Evolutionary conservation across 2,888 invertebrate species (phyloP), one percentile per base, ranked within the genome.

Genomic region (Venustoraphidia nigricollis): DNA sequence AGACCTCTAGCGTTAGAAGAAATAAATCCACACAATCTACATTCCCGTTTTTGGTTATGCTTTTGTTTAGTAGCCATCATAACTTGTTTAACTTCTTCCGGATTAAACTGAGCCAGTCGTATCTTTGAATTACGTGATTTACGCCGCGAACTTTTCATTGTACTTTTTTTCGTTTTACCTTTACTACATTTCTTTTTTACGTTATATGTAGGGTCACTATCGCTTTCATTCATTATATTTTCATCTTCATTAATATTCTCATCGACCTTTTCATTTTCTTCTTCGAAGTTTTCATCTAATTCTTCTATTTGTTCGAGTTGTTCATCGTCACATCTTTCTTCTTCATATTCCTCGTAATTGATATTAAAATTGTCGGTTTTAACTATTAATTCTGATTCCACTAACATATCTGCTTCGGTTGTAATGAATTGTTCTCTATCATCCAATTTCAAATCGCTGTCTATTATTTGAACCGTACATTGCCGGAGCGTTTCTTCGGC

Each of bases 1-100:
- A 64, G 52, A 6, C 60, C 59, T 37, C 60, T 53, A 35, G 53
- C 41, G 47, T 50, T 52, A 2, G 47, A 47, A 8, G 50, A 46
- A 34, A 51, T 51, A 50, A 61, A 62, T 9, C 53, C 55, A 51
- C 63, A 63, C 34, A 57, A 49, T 13, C 56, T 54, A 47, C 62
- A 63, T 36, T 57, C 55, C 6, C 52, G 53, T 42, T 56, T 55
- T 47, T 50, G 53, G 39, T 52, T 54, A 48, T 55, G 53, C 36
- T 54, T 56, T 41, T 53, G 53, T 38, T 53, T 53, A 10, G 51
- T 50, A 41, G 54, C 51, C 6, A 53, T 52, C 34, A 62, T 59
- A n/a, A 57, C 58, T 50, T 54, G 50, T 8, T 54, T 53, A 5
- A 62, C 59, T 47, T 55, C 54, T 27, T 55, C 53, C 8, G 52